Evolutionary conservation across 2,113 vertebrate species (phyloP), one percentile per base, ranked within the genome.

Genomic region (Orientallactaga bullata): DNA sequence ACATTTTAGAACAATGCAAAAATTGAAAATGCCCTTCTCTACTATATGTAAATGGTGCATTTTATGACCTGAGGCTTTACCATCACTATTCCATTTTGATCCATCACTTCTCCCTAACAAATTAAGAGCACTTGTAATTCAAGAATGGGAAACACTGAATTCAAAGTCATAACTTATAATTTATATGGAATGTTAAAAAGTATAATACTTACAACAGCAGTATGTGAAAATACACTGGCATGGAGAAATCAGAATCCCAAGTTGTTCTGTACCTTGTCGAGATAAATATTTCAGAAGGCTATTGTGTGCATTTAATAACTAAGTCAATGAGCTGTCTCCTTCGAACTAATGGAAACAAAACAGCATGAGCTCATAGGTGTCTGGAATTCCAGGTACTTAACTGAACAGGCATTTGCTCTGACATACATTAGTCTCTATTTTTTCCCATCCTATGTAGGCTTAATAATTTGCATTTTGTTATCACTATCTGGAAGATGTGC

Each of bases 31-130:
- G 93, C 93, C 89, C 42, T 69, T 96, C 58, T 91, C 55, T 89
- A 72, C 81, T 79, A 71, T 94, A 97, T 96, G 92, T n/a, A 97
- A 95, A 97, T 96, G 92, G 95, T 74, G 63, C 85, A 82, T 94
- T 96, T 96, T 96, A 96, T 94, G 95, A 95, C 93, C 83, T 39
- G 79, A 92, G 90, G 88, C 80, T 97, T 95, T 39, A 47, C 81
- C 39, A 89, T 96, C 90, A 95, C 89, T 96, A 95, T 93, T 96
- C 90, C 77, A 95, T 96, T 96, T 89, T 78, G 91, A 92, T 89
- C 79, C 71, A 96, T 96, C 93, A 95, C 24, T 92, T 96, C 93
- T 95, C 83, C 93, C 90, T 79, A 96, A 83, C 82, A 96, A 97
- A 96, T 96, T 95, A 96, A 95, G 96, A 92, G 55, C 93, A 95